Base-by-base conservation (phyloP, 2,888 invertebrate genomes). In the Hesperia comma region DNA sequence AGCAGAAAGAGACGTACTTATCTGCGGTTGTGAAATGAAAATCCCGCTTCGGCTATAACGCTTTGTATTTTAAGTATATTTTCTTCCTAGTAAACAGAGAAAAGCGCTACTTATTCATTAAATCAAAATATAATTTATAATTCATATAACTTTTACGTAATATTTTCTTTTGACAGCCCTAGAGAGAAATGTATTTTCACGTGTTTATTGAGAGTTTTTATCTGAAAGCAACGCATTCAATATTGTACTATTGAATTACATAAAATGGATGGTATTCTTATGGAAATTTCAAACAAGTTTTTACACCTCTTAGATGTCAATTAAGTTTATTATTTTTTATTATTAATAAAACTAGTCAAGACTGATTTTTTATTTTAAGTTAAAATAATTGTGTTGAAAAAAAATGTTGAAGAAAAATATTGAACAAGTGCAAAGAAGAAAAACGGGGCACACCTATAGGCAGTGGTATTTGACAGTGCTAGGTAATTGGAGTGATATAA, bases 401-500 rank as follows among this genome's bases (percentile, higher is more conserved):
- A 63, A 63, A 63, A 63, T 56, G 63, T 19, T 46, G 15, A n/a
- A 41, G 6, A 40, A 14, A 41, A 15, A 51, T 26, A 5, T n/a
- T 15, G 32, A 55, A 21, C n/a, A 61, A 41, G 37, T 12, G 0
- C 19, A 49, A 15, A 68, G 41, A 14, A 60, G 51, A 12, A 66
- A 2, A 17, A 21, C 61, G 62, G 76, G 75, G 33, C 73, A 72
- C 37, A 74, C 74, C 1, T 67, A 72, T 51, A 61, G 62, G 51
- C 77, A 78, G 72, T 78, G 77, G 77, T 61, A 68, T 37, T 62
- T 74, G 33, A 74, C 76, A 17, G 60, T 77, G 32, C 61, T 76
- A 60, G 77, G 77, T 78, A 71, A 55, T 55, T 63, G 2, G 15
- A 5, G 19, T 19, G 10, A 19, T 26, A 19, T 26, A 26, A 26